Conservation (phyloP, 2,797 vertebrate species). For the Hyperoplus immaculatus region DNA sequence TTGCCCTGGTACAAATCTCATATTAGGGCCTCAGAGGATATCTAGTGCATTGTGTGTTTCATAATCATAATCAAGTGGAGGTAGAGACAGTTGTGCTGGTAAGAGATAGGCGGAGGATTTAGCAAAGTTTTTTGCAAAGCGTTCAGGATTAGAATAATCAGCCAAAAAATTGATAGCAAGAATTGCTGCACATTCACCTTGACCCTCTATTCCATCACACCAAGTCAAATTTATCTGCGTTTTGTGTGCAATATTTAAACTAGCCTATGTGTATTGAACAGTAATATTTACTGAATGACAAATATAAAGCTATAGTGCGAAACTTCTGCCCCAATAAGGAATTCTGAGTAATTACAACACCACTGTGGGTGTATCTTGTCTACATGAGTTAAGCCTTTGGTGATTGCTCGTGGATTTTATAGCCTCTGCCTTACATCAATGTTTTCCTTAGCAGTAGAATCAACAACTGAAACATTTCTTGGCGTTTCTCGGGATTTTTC, state of each 20-base stretch:
- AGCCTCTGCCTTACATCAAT: too few relatives aligned
- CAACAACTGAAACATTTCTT: too few relatives aligned
- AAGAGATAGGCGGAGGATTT: constrained; percentile 58
- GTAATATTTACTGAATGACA: neutral
- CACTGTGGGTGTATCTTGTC: too few relatives aligned
- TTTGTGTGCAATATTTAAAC: neutral
- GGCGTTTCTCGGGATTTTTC: too few relatives aligned
- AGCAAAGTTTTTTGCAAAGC: constrained; percentile 24
- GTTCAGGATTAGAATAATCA: constrained; percentile 22
- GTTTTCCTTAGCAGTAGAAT: too few relatives aligned
- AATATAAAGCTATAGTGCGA: too few relatives aligned
- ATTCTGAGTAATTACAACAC: too few relatives aligned
- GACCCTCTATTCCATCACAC: neutral
- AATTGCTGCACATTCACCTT: constrained; percentile 14
- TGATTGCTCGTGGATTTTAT: too few relatives aligned
- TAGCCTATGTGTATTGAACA: neutral
- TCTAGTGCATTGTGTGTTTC: constrained; percentile 54
- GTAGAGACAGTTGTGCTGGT: constrained; percentile 53
- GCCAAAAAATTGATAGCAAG: constrained; percentile 2
- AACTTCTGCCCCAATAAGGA: too few relatives aligned
- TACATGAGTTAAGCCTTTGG: too few relatives aligned
- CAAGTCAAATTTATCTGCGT: neutral
- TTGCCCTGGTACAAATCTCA: constrained; percentile 60
- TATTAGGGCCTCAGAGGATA: constrained; percentile 56
- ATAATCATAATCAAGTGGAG: constrained; percentile 66